These are phyloP conservation scores for Muntiacus muntjak DNA, from an alignment of 2,113 vertebrate genomes.

Conservation along the genomic window DNA sequence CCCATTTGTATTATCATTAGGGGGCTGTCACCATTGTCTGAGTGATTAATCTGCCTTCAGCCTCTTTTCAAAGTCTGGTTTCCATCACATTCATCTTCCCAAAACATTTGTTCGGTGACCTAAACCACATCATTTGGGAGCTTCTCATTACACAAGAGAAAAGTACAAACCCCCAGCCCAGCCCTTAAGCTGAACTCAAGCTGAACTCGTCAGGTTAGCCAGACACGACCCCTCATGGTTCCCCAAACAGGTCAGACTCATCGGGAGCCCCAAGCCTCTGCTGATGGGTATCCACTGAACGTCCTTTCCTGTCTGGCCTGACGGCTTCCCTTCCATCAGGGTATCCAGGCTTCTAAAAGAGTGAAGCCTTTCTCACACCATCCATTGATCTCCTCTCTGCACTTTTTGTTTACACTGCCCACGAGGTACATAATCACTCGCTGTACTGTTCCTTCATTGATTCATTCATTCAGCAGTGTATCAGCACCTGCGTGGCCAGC, in stretches of 20 bases:
- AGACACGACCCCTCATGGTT: background rate
- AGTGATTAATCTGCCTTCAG: background rate
- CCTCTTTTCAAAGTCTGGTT: background rate
- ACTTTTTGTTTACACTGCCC: background rate
- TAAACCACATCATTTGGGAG: background rate
- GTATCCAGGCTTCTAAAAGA: background rate
- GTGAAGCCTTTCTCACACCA: background rate
- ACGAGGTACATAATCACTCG: background rate
- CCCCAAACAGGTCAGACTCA: background rate
- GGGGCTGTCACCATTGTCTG: background rate
- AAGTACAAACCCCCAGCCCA: background rate
- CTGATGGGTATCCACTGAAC: background rate
- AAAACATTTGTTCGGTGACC: background rate
- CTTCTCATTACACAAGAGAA: background rate
- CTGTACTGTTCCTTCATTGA: background rate
- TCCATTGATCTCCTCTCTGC: background rate
- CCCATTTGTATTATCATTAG: background rate
- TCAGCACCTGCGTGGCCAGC: background rate
- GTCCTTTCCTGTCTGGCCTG: background rate
- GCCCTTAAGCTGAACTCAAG: background rate
- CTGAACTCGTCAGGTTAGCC: background rate
- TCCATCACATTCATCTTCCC: background rate
- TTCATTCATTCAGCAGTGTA: background rate
- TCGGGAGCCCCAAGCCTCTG: background rate
- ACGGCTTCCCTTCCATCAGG: background rate